A percentile compares a stretch with the other conserved stretches of the same genome.
Evolutionary conservation across 37 sponge, comb jelly and placozoan genomes (phyloP).

Genomic region (Petrosia ficiformis): DNA sequence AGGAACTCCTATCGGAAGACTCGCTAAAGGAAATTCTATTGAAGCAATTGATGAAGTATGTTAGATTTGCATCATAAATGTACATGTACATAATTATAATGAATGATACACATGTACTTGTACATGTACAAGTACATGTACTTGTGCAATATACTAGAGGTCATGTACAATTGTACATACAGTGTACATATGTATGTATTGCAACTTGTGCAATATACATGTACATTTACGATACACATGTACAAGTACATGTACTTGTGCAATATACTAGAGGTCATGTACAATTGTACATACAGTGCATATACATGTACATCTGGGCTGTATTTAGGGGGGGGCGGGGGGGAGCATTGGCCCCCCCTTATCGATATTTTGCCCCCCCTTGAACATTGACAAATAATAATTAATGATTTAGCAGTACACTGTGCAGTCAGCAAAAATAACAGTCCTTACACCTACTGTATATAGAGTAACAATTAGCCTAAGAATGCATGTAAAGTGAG

Average conservation of each 20-base stretch:
- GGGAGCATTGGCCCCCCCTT: too few relatives aligned
- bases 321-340: too few relatives aligned
- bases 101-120: background rate
- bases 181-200: constrained; percentile 6
- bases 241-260: background rate
- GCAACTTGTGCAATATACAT: background rate
- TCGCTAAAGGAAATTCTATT: constrained; percentile 61
- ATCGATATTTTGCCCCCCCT: too few relatives aligned
- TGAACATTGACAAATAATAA: too few relatives aligned
- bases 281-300: background rate
- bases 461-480: too few relatives aligned
- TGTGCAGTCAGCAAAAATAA: too few relatives aligned
- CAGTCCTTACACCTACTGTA: too few relatives aligned
- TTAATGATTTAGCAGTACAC: too few relatives aligned
- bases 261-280: background rate
- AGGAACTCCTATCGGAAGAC: constrained; percentile 78
- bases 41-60: constrained; percentile 70
- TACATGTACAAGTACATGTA: background rate
- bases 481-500: too few relatives aligned
- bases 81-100: background rate
- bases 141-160: background rate
- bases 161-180: background rate
- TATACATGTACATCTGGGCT: background rate
- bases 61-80: background rate
- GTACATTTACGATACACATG: too few relatives aligned